phyloP scores from a whole-genome alignment of 2,113 vertebrate species.

The Eudorcas thomsonii region DNA sequence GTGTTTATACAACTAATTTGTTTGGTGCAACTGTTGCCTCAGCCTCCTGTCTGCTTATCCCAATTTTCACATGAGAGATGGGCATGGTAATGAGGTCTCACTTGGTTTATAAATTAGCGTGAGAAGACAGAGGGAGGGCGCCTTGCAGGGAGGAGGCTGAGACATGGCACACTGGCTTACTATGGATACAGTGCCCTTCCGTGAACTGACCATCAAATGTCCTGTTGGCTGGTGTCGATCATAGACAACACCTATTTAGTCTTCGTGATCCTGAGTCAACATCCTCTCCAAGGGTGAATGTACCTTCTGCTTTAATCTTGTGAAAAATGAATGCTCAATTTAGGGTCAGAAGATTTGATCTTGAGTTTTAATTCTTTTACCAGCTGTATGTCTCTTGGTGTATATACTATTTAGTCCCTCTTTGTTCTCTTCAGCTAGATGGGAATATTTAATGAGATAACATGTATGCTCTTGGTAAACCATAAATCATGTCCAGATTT shows the following conservation, averaged over 20 bases:
- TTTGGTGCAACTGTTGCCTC: neutral
- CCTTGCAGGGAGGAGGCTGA: neutral
- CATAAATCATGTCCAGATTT: neutral
- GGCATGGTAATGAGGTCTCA: neutral
- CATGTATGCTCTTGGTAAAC: neutral
- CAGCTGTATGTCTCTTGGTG: too few species aligned
- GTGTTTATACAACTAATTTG: slow-evolving; percentile 41
- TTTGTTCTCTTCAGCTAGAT: neutral
- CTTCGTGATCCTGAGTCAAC: too few species aligned
- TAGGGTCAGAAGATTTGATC: neutral
- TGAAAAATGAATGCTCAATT: neutral
- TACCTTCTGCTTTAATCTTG: neutral
- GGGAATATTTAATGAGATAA: neutral
- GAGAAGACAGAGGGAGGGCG: accelerated
- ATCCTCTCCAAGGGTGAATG: neutral
- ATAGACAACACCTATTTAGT: accelerated
- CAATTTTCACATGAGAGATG: neutral
- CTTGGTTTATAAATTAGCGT: accelerated
- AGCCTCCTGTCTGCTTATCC: neutral
- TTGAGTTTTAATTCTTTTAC: neutral
- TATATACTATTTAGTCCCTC: neutral
- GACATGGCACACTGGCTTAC: accelerated
- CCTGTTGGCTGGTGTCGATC: accelerated
- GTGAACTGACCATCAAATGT: accelerated
- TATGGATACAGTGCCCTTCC: accelerated